Base-by-base conservation (phyloP, 2,888 invertebrate genomes). In the Nephrotoma appendiculata region DNA sequence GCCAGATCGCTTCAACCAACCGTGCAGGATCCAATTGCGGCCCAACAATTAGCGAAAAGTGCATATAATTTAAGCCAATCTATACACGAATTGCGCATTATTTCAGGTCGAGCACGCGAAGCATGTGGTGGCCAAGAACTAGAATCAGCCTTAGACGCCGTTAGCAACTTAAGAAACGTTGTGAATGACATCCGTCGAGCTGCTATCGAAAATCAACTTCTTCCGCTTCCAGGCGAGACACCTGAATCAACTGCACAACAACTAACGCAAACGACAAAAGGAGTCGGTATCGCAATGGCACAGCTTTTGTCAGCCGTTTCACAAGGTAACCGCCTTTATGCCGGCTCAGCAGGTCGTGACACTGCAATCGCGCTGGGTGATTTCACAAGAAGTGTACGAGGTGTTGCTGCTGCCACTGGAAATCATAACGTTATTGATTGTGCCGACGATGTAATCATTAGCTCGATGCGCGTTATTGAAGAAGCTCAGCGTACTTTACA, bases 221-320 rank as follows among this genome's bases (percentile, higher is more conserved):
- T 94, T 87, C 97, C 98, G 0, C 91, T 98, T 88, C 98, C 98
- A 0, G 98, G 97, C 83, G 97, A 97, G 91, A 96, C 95, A 15
- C 90, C 92, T 83, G 94, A 94, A 87, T 93, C 93, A 90, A 93
- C 94, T 0, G 92, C 92, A 0, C 92, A 92, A 0, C 92, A 92
- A 0, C 89, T 94, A 88, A 91, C 91, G 41, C 90, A 91, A 0
- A 92, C 93, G 0, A 91, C 92, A 1, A 97, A 98, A 90, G 94
- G 95, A 84, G 96, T 98, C 0, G 96, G 96, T 86, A 95, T 96
- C 86, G 94, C 95, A 57, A 94, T 98, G 89, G 96, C 98, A 5
- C 96, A 97, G 90, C 92, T 99, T 87, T 93, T 98, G 86, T 96
- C 97, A 15, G 97, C 97, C 0, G 96, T 97, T 19, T 94, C 96